Conservation (phyloP, 2,797 vertebrate genomes). For the Manis crassicaudata region DNA sequence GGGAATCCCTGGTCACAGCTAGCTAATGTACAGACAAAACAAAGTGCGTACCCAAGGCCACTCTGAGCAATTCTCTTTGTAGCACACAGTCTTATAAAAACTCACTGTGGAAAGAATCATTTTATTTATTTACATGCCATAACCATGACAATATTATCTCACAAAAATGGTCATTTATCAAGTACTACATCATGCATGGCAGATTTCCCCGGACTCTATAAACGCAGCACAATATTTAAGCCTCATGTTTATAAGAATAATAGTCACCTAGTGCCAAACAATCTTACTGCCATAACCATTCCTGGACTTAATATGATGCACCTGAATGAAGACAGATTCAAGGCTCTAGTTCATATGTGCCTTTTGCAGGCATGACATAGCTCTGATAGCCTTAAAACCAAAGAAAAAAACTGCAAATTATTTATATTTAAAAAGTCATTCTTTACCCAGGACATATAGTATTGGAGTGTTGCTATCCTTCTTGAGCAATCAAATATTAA, state of each 20-base stretch:
- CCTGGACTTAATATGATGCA: neutral
- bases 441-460: neutral
- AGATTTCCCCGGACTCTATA: neutral
- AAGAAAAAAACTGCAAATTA: neutral
- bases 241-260: neutral
- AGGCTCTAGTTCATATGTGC: neutral
- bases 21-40: neutral
- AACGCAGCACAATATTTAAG: neutral
- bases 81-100: neutral
- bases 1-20: neutral
- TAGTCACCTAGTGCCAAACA: neutral
- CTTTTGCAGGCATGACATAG: neutral
- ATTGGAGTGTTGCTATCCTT: neutral
- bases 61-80: neutral
- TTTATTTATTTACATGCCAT: neutral
- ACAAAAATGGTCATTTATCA: neutral
- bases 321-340: neutral
- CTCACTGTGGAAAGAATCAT: neutral
- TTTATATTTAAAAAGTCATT: neutral
- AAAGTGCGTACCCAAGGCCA: neutral
- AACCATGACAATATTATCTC: neutral
- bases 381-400: neutral
- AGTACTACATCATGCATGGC: neutral
- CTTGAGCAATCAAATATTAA: conserved; percentile 4
- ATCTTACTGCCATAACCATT: neutral